Evolutionary conservation across 92 coral and sea anemone species (phyloP).

Genomic region (Nematostella vectensis): DNA sequence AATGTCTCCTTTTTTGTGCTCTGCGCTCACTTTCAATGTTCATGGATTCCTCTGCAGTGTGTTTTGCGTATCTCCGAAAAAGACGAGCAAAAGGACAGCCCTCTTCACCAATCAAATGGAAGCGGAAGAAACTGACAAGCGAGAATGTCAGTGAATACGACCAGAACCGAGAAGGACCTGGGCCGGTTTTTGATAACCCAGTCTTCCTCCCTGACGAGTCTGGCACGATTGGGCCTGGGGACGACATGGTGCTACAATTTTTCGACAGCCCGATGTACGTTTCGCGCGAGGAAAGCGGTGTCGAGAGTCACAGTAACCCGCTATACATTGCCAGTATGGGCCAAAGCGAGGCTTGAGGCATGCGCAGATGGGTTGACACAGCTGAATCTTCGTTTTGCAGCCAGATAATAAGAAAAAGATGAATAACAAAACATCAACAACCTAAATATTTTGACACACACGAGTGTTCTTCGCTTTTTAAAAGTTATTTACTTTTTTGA

Average conservation of each 20-base stretch:
- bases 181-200: conserved; percentile 6
- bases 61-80: not conserved
- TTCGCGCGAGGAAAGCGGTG: not conserved
- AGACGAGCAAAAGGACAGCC: no score
- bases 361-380: no score
- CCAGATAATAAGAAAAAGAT: no score
- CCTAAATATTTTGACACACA: no score
- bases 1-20: no score
- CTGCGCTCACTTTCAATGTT: no score
- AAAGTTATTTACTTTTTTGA: no score
- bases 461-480: no score
- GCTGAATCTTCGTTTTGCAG: no score
- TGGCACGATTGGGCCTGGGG: not conserved
- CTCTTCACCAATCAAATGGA: not conserved
- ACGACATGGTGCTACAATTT: not conserved
- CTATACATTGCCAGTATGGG: conserved; percentile 4
- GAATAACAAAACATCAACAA: no score
- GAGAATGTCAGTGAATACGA: not conserved
- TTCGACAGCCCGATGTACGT: not conserved
- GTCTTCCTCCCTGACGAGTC: not conserved
- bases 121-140: not conserved
- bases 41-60: not conserved
- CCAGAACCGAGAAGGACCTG: not conserved
- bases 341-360: conserved; percentile 1
- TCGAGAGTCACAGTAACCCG: conserved; percentile 1